Percentiles rank a stretch among this genome's conserved stretches.
phyloP scores from a whole-genome alignment of 2,113 vertebrate species.

The Columba livia region DNA sequence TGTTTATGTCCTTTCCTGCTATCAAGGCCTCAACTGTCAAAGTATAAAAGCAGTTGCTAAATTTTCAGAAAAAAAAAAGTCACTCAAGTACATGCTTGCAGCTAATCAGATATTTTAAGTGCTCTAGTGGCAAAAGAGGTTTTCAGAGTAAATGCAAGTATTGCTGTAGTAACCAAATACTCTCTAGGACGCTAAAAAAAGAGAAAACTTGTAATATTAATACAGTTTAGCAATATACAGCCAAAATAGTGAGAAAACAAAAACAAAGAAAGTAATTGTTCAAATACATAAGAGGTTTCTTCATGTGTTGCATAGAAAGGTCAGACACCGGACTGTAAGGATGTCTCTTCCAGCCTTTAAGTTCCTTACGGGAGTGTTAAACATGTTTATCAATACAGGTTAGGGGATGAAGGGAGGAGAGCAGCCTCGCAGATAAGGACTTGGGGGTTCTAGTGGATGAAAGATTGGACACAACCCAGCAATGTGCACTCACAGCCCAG shows the following conservation, averaged over 20 bases:
- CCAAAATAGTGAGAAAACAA: background rate
- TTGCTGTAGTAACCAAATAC: background rate
- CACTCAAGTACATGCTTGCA: background rate
- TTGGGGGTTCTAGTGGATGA: too few relatives aligned
- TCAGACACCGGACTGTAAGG: background rate
- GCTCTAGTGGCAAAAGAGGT: background rate
- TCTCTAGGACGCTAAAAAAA: background rate
- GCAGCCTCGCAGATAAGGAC: too few relatives aligned
- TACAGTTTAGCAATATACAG: background rate
- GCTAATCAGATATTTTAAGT: background rate
- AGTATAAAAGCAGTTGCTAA: background rate
- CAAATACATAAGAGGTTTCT: fast-evolving
- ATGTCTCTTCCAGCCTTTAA: background rate
- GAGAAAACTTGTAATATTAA: background rate
- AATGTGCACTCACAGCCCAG: too few relatives aligned
- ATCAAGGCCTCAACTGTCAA: background rate
- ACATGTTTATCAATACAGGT: too few relatives aligned
- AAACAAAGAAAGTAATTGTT: background rate
- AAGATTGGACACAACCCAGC: too few relatives aligned
- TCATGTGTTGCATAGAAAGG: background rate
- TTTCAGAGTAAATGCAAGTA: background rate
- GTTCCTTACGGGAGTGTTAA: fast-evolving
- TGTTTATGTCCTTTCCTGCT: background rate
- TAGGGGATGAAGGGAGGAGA: too few relatives aligned
- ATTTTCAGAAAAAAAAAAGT: background rate